These are phyloP conservation scores for Epistrophella euchroma DNA, from an alignment of 2,888 invertebrate genomes.

Conservation along the genomic window DNA sequence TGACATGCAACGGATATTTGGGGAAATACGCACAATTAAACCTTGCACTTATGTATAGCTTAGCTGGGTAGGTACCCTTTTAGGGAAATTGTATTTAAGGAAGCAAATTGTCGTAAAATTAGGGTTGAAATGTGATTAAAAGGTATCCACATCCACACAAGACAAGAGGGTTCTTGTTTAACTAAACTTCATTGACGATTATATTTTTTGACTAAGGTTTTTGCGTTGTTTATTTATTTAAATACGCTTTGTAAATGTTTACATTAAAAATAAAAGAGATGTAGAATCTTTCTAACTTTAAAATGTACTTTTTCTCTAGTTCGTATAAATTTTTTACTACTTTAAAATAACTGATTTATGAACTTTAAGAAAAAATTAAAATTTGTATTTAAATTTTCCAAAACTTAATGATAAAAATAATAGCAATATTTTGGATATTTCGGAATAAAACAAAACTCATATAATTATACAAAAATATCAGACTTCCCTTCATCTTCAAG, in stretches of 20 bases:
- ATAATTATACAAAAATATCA: too few species aligned
- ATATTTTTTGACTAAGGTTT: not conserved
- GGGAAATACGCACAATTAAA: conserved; percentile 65
- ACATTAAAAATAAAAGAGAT: too few species aligned
- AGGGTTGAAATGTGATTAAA: conserved; percentile 74
- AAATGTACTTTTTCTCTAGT: too few species aligned
- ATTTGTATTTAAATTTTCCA: too few species aligned
- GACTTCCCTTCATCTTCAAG: too few species aligned
- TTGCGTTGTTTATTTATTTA: not conserved
- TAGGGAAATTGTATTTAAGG: conserved; percentile 64
- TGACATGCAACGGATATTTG: conserved; percentile 44
- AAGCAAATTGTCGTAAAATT: conserved; percentile 74
- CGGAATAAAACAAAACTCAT: too few species aligned
- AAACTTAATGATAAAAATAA: too few species aligned
- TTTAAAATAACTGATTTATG: too few species aligned
- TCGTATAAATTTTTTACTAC: too few species aligned
- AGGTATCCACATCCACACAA: not conserved
- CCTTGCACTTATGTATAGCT: conserved; percentile 35
- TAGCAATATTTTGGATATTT: too few species aligned
- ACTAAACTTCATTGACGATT: not conserved
- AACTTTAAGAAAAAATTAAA: too few species aligned
- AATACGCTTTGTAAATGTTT: not conserved
- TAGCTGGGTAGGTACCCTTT: conserved; percentile 33
- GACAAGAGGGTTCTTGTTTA: not conserved
- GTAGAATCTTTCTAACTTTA: too few species aligned